Evolutionary conservation across 2,888 invertebrate genomes (phyloP), one percentile per base, ranked within the genome.

Genomic region (Meta bourneti): DNA sequence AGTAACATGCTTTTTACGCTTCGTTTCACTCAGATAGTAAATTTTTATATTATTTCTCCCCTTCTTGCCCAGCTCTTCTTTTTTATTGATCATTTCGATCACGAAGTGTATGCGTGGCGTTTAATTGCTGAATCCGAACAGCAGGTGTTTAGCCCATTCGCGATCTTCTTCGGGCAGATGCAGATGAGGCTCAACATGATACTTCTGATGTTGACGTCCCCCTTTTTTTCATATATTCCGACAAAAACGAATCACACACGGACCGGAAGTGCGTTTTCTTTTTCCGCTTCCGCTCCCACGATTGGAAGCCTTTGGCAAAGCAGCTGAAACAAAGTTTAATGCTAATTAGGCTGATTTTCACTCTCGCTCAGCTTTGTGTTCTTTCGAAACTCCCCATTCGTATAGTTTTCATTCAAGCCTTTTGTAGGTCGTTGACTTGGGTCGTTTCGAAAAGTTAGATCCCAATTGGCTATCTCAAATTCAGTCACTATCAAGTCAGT

Each of bases 261-360:
- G 78, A 86, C 86, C 86, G 86, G 86, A 86, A 86, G 78, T 20
- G n/a, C 77, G 7, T 61, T 75, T 75, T 75, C 54, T 6, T 16
- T 70, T 78, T 79, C 86, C 86, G 72, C 51, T 86, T 79, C 86
- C 78, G 51, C 78, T 71, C 52, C 54, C 72, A 74, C 83, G 72
- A 83, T 86, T 70, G 13, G 61, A 78, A 71, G 78, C 71, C 86
- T 77, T 78, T 86, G 34, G 48, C 13, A 61, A 61, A 61, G 86
- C 86, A 77, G 86, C 78, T 70, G 86, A 86, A 86, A 78, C 77
- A 79, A 86, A 86, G 69, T 85, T 79, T 19, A 16, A 61, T 79
- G 79, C 61, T 34, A 79, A 79, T 79, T 79, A 61, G 0, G 34
- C 61, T 34, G 34, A 61, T 20, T 48, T 48, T 79, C 20, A 19